These are phyloP conservation scores for Cairina moschata DNA, from an alignment of 2,113 vertebrate species.

Conservation along the genomic window DNA sequence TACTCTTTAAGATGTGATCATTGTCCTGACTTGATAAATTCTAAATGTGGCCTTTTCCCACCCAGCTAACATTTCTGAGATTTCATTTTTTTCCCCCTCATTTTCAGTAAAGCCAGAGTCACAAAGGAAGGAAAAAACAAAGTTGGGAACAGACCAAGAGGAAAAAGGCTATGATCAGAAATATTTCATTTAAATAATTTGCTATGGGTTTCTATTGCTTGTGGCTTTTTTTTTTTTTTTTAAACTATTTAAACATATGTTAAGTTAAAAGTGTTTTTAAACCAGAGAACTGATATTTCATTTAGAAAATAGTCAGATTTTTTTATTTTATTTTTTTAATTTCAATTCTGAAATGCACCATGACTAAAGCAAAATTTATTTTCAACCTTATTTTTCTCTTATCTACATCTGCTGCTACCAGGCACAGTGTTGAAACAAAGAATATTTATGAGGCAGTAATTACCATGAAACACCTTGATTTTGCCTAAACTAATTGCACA, in stretches of 20 bases:
- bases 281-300: not conserved
- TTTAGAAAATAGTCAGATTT: not conserved
- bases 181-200: not conserved
- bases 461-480: not conserved
- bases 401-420: slow-evolving; percentile 7
- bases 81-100: not conserved
- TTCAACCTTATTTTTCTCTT: slow-evolving; percentile 27
- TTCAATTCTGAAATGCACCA: not conserved
- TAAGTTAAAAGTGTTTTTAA: not conserved
- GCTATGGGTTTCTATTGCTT: not conserved
- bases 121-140: too few relatives aligned
- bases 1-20: not conserved
- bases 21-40: not conserved
- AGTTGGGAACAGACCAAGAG: not conserved
- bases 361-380: not conserved
- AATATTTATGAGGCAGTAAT: slow-evolving; percentile 42
- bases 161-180: not conserved
- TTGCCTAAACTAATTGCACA: not conserved
- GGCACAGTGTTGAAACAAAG: slow-evolving; percentile 1
- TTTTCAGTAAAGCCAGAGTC: not conserved
- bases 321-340: not conserved
- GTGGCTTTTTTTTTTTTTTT: not conserved
- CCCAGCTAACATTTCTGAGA: not conserved
- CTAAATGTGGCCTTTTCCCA: not conserved
- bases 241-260: not conserved